Percentiles rank a stretch among this genome's conserved stretches.
phyloP scores from a whole-genome alignment of 2,797 vertebrate species.

The Scomberomorus guttatus region DNA sequence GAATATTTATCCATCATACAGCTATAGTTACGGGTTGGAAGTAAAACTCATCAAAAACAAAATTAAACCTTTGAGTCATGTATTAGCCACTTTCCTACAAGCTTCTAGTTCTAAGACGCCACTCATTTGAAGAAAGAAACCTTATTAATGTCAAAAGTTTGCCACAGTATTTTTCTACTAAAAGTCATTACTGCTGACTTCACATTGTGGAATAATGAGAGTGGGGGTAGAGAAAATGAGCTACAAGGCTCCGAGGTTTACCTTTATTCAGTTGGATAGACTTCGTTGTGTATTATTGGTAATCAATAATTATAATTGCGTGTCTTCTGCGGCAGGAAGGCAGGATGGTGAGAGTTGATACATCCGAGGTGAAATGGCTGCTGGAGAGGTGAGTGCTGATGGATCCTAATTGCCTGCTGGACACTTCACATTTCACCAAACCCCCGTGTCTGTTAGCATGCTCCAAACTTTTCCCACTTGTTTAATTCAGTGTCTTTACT shows the following conservation, averaged over 20 bases:
- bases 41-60: too few species aligned
- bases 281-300: not conserved
- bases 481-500: not conserved
- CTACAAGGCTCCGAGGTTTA: not conserved
- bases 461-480: not conserved
- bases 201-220: not conserved
- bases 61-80: too few species aligned
- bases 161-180: not conserved
- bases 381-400: not conserved
- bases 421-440: slow-evolving; percentile 1
- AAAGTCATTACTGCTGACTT: not conserved
- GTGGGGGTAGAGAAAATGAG: not conserved
- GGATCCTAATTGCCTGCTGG: not conserved
- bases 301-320: slow-evolving; percentile 11
- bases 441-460: not conserved
- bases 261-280: not conserved
- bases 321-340: slow-evolving; percentile 1
- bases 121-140: too few species aligned
- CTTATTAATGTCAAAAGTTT: not conserved
- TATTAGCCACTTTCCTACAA: too few species aligned
- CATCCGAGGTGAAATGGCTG: not conserved
- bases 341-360: not conserved
- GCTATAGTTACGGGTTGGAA: too few species aligned
- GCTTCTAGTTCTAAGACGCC: too few species aligned
- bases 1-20: too few species aligned